These are phyloP conservation scores for Steinernema scapterisci DNA, from an alignment of 2,888 invertebrate species.

Conservation along the genomic window DNA sequence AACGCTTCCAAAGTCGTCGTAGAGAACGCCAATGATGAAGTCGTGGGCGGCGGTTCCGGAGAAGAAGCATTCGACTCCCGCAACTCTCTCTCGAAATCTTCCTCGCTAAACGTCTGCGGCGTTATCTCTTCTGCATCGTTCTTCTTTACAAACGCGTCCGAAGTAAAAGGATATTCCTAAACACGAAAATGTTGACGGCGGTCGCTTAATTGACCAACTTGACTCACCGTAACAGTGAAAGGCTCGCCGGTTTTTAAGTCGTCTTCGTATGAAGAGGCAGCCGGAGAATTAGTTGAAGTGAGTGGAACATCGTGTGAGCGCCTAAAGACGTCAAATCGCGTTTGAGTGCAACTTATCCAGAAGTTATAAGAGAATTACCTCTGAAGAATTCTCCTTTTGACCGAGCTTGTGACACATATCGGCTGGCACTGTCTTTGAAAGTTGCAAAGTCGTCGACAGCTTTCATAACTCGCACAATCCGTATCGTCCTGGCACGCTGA, in stretches of 20 bases:
- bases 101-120: constrained; percentile 46
- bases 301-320: background rate
- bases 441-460: constrained; percentile 13
- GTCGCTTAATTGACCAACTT: background rate
- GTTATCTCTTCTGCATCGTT: constrained; percentile 33
- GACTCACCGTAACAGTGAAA: constrained; percentile 1
- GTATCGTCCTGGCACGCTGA: background rate
- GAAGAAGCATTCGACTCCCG: background rate
- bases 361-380: background rate
- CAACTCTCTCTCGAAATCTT: constrained; percentile 43
- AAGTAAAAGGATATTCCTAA: background rate
- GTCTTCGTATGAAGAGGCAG: background rate
- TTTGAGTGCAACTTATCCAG: background rate
- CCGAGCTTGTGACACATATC: constrained; percentile 10
- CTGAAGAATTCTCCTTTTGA: background rate
- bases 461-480: constrained; percentile 2
- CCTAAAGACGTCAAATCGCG: background rate
- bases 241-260: background rate
- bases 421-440: background rate
- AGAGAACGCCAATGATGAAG: background rate
- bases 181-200: background rate
- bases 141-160: constrained; percentile 32
- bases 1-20: background rate
- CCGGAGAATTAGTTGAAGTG: background rate
- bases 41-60: background rate